Evolutionary conservation across 2,888 invertebrate genomes (phyloP), one percentile per base, ranked within the genome.

Genomic region (Leptura quadrifasciata): DNA sequence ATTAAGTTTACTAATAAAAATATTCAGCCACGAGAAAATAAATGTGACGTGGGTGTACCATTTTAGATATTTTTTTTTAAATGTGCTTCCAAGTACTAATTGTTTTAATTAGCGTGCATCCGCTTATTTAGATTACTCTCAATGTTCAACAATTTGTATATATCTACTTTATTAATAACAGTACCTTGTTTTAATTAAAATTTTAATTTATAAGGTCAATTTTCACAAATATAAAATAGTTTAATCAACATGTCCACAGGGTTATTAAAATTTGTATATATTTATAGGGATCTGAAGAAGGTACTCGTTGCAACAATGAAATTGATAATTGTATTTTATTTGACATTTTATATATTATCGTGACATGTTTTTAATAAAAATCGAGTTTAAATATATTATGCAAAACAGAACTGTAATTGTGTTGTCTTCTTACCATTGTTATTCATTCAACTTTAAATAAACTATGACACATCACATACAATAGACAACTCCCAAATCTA

Each of bases 281-380:
- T 69, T 69, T 35, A 69, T 69, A 12, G 58, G 69, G 69, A 69
- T 21, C 35, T 69, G 69, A 27, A 20, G 12, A 57, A 58, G 10
- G n/a, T 18, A 17, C n/a, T 31, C 27, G 27, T 24, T 60, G 20
- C 15, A 60, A 24, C 27, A 60, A 27, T 60, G n/a, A 27, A 27
- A 15, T 5, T 27, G 9, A 1, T 60, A 31, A 27, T 24, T 60
- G 60, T 8, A 18, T 57, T 20, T 57, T 39, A 15, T 39, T 0
- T 8, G 10, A 15, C 39, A 39, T 39, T 39, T 39, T 12, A 15
- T 39, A 31, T 6, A 31, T 31, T 39, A 12, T 0, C 39, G 12
- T 12, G 39, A 10, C 1, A 6, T 39, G 2, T 39, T 39, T 39
- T 12, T 12, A 12, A 2, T 10, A 12, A 39, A 39, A 39, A 4